phyloP scores from a whole-genome alignment of 1,140 invertebrate species.

The Cyphomyrmex costatus region DNA sequence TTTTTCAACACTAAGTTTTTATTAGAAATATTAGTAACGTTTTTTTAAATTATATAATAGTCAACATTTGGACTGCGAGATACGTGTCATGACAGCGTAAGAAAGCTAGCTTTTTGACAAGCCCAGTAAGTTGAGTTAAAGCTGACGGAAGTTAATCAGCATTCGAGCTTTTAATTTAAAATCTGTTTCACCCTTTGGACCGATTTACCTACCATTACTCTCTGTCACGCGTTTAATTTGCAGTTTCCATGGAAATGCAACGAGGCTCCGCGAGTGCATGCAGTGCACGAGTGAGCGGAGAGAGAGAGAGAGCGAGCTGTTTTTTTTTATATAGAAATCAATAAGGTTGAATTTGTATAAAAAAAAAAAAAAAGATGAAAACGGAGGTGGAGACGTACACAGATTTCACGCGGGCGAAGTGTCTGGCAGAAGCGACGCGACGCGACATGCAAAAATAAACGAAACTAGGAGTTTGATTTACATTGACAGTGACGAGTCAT shows the following conservation, averaged over 20 bases:
- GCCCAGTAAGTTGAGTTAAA: slow-evolving; percentile 27
- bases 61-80: neutral
- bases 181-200: slow-evolving; percentile 43
- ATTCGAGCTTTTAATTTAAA: slow-evolving; percentile 61
- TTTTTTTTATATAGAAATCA: slow-evolving; percentile 72
- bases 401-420: neutral
- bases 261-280: slow-evolving; percentile 18
- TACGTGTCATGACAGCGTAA: neutral
- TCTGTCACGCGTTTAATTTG: slow-evolving; percentile 64
- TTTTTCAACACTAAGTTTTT: neutral
- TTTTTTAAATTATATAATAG: slow-evolving; percentile 11
- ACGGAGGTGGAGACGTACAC: neutral
- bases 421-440: slow-evolving; percentile 43
- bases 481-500: slow-evolving; percentile 71
- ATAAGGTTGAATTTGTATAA: slow-evolving; percentile 69
- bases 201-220: slow-evolving; percentile 51
- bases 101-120: neutral
- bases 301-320: slow-evolving; percentile 48
- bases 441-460: slow-evolving; percentile 53
- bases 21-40: neutral
- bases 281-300: neutral
- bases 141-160: slow-evolving; percentile 9
- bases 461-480: slow-evolving; percentile 68
- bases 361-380: slow-evolving; percentile 50
- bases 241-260: slow-evolving; percentile 68